Base-by-base conservation (phyloP, 1,140 invertebrate species). In the Leptinotarsa texana region DNA sequence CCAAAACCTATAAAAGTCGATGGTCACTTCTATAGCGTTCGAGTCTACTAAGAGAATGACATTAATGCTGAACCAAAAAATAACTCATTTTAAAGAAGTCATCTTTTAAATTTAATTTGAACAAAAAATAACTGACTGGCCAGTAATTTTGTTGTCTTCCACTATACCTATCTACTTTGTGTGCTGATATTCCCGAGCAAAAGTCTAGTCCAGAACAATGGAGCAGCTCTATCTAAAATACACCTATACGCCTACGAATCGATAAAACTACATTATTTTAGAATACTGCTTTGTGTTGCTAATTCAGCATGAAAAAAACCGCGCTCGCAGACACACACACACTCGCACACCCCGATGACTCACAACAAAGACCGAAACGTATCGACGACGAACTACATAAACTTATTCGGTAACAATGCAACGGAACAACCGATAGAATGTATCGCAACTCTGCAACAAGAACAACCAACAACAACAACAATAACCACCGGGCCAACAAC, bases 211-310 rank as follows among this genome's bases (percentile, higher is more conserved):
- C 51, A 57, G 13, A 57, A 57, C 51, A 42, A 42, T 42, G 17
- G n/a, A 57, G 15, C 51, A 17, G n/a, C 51, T 57, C 33, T 57
- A 57, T 57, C 51, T 57, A 57, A n/a, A 57, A 57, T 57, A 18
- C 13, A 21, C 13, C 27, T 63, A n/a, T 24, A 66, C 63, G n/a
- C 33, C 27, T 66, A 33, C 22, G 66, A 71, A 71, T 71, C 69
- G 22, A 62, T 71, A 69, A 22, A 61, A 71, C 75, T 77, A 77
- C 62, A 66, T 49, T 74, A 61, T 74, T 77, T 77, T 77, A 77
- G 75, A 77, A 77, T 77, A 73, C 75, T 77, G 75, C 75, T 77
- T 77, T 74, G 51, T 74, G 51, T 57, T 57, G 51, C 51, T 57
- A 57, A 57, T 18, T 57, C n/a, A 57, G 51, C 51, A 57, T 18